Evolutionary conservation across 2,888 invertebrate species (phyloP), one percentile per base, ranked within the genome.

Genomic region (Calameuta idolon): DNA sequence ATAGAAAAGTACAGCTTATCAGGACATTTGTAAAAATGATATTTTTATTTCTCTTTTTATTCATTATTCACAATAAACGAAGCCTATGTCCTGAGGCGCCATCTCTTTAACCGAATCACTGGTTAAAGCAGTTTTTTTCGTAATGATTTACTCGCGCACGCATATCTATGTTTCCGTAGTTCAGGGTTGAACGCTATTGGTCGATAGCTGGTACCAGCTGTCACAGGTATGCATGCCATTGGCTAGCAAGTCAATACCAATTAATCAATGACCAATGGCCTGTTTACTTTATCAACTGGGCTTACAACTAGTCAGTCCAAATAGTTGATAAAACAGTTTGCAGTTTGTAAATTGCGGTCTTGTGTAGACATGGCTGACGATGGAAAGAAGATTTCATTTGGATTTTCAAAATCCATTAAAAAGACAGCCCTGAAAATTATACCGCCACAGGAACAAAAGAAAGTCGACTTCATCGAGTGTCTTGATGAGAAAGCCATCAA

Each of bases 381-480:
- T 83, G 91, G 92, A 76, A 96, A 96, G 84, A 96, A 96, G 90
- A 95, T 97, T 88, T 96, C 96, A 0, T 97, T 97, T 90, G 95
- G 96, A 75, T 97, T 97, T 92, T 94, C 93, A 85, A 97, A 96
- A 93, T 93, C 94, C 0, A 89, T 91, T 9, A 94, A 94, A 84
- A 94, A 94, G 86, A 83, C 93, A 11, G 91, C 90, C 78, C 84
- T 94, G 12, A 85, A 93, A 69, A 87, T 84, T 75, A 83, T 88
- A 83, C 81, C 87, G 55, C 85, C 88, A 85, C 83, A 85, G n/a
- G 90, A 92, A 75, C 92, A 93, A 77, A 94, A 94, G 79, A 93
- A 93, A 85, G 94, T 93, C 84, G 95, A 97, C 86, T 94, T 95
- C 75, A 96, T 97, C 78, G 95, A 96, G 87, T 96, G 95, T 87